Conservation (phyloP, 2,797 vertebrate genomes). For the Dermochelys coriacea region DNA sequence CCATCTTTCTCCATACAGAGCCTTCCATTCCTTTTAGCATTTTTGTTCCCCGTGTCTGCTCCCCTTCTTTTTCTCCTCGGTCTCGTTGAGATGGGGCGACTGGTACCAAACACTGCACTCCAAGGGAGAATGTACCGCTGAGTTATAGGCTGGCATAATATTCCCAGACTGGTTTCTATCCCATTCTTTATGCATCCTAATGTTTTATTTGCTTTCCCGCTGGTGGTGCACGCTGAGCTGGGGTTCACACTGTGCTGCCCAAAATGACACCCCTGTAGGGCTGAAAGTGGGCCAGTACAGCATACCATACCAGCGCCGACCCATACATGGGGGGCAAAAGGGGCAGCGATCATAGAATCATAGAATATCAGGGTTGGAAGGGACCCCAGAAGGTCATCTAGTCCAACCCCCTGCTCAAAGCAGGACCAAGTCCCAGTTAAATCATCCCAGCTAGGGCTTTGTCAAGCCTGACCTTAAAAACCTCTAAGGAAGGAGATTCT, state of each 20-base stretch:
- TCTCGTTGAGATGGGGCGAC: conserved; percentile 1
- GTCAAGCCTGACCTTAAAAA: too few relatives aligned
- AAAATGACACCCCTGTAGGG: neutral
- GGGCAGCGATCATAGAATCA: too few relatives aligned
- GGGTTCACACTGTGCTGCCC: neutral
- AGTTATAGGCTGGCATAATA: neutral
- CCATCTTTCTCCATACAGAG: conserved; percentile 22
- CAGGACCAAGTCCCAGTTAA: too few relatives aligned
- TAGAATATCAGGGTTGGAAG: too few relatives aligned
- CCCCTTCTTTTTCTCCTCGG: neutral
- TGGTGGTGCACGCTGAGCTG: neutral
- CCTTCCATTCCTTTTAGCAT: neutral
- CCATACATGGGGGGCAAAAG: too few relatives aligned
- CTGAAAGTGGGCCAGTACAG: too few relatives aligned
- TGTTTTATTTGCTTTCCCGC: neutral
- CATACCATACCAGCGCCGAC: too few relatives aligned
- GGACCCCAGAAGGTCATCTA: too few relatives aligned
- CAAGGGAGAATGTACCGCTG: neutral
- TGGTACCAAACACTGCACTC: neutral
- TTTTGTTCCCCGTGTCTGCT: neutral
- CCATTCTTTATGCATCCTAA: neutral
- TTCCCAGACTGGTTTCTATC: neutral
- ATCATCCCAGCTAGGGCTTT: too few relatives aligned
- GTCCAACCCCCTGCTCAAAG: too few relatives aligned
- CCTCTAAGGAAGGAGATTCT: too few relatives aligned